These are phyloP conservation scores for Aphelenchoides bicaudatus DNA, from an alignment of 2,888 invertebrate genomes.

Conservation along the genomic window DNA sequence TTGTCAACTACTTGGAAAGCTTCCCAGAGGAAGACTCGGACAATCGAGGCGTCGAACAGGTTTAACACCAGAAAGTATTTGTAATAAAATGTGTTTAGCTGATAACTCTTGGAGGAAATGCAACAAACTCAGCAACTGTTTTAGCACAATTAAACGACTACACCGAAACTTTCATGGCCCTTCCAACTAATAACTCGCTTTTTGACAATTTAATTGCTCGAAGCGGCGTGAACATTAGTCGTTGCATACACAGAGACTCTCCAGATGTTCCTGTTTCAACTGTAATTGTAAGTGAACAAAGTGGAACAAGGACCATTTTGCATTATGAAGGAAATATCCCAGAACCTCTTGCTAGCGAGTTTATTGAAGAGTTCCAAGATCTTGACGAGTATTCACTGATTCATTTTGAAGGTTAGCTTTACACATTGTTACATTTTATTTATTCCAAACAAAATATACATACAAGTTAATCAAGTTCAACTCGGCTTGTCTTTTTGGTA, in stretches of 20 bases:
- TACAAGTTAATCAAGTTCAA: no score
- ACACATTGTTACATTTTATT: not conserved
- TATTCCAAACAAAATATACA: no score
- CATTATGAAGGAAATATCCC: conserved; percentile 68
- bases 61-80: not conserved
- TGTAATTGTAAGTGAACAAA: conserved; percentile 45
- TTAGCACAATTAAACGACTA: conserved; percentile 64
- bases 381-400: conserved; percentile 65
- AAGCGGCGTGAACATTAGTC: conserved; percentile 9
- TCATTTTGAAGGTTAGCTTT: conserved; percentile 68
- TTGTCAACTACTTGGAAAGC: conserved; percentile 67
- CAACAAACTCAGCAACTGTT: conserved; percentile 70
- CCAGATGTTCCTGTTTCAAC: conserved; percentile 16
- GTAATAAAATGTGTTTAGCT: conserved; percentile 10
- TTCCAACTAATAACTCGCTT: conserved; percentile 22
- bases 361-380: conserved; percentile 64
- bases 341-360: conserved; percentile 66
- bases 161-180: conserved; percentile 23
- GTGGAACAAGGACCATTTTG: conserved; percentile 69
- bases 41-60: conserved; percentile 63
- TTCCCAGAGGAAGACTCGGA: conserved; percentile 71
- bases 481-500: no score
- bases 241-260: conserved; percentile 8
- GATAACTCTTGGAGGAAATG: conserved; percentile 69
- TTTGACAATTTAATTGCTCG: conserved; percentile 11